These are phyloP conservation scores for Origma solitaria DNA, from an alignment of 2,113 vertebrate genomes.

Conservation along the genomic window DNA sequence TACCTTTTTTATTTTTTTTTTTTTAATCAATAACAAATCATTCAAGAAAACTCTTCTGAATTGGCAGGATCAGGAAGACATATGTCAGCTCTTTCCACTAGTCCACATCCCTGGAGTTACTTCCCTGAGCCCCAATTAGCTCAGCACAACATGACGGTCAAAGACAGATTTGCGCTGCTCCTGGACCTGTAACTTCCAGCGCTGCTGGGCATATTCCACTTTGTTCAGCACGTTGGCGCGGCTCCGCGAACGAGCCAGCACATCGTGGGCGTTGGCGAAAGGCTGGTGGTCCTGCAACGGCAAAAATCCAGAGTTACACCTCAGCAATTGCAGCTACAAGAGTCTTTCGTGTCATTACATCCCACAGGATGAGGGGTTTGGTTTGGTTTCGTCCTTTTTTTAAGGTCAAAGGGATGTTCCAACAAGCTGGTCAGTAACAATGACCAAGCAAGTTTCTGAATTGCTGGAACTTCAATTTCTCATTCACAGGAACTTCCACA, in stretches of 20 bases:
- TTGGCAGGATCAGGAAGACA: conserved; percentile 48
- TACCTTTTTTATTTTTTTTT: background rate
- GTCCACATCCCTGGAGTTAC: background rate
- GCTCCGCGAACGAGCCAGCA: conserved; percentile 88
- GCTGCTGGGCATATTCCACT: conserved; percentile 95
- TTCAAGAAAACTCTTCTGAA: conserved; percentile 13
- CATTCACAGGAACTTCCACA: background rate
- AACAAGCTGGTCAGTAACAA: background rate
- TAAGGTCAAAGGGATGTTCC: background rate
- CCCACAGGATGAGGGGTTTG: background rate
- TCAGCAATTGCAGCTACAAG: background rate
- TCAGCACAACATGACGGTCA: conserved; percentile 95
- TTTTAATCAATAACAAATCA: conserved; percentile 18
- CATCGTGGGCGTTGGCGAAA: conserved; percentile 93
- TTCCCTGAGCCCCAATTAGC: conserved; percentile 71
- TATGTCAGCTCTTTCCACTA: conserved; percentile 17
- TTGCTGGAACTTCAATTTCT: background rate
- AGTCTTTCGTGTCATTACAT: fast-evolving
- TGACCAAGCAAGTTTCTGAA: background rate
- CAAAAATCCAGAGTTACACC: background rate
- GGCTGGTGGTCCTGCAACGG: conserved; percentile 90
- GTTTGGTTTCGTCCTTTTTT: background rate
- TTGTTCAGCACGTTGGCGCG: conserved; percentile 94
- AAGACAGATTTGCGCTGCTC: conserved; percentile 98
- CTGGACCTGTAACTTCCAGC: conserved; percentile 96